Conservation (phyloP, 2,888 invertebrate species). For the Leucania comma region DNA sequence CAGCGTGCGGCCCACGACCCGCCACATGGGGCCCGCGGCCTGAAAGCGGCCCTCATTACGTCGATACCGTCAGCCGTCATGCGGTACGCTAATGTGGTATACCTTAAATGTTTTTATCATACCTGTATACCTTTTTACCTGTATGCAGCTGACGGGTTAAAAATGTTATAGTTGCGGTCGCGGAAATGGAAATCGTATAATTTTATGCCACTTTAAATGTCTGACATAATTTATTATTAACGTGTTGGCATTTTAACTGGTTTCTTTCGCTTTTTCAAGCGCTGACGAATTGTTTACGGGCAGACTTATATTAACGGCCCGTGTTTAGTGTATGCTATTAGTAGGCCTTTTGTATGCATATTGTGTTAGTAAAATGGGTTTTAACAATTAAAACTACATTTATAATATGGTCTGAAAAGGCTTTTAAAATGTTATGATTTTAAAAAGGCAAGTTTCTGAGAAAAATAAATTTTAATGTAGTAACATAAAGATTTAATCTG, state of each 20-base stretch:
- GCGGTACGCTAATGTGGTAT: slow-evolving; percentile 56
- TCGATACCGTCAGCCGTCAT: slow-evolving; percentile 52
- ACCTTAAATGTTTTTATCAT: slow-evolving; percentile 58
- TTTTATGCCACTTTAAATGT: slow-evolving; percentile 50
- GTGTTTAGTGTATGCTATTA: slow-evolving; percentile 21
- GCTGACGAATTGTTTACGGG: slow-evolving; percentile 47
- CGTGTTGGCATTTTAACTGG: slow-evolving; percentile 44
- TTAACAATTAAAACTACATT: slow-evolving; percentile 2
- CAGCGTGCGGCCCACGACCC: slow-evolving; percentile 20
- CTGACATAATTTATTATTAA: slow-evolving; percentile 53
- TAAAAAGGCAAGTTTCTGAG: neutral
- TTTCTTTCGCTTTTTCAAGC: slow-evolving; percentile 44
- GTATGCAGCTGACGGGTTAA: slow-evolving; percentile 42
- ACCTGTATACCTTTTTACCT: slow-evolving; percentile 40
- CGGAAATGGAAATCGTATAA: slow-evolving; percentile 50
- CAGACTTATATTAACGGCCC: slow-evolving; percentile 16
- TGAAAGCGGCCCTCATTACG: slow-evolving; percentile 51
- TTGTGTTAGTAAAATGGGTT: slow-evolving; percentile 1
- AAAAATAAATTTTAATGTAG: too few relatives aligned
- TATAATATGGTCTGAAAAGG: neutral
- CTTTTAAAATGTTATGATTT: neutral
- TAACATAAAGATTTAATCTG: too few relatives aligned
- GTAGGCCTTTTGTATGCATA: slow-evolving; percentile 1
- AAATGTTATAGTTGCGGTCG: slow-evolving; percentile 47
- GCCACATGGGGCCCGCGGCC: slow-evolving; percentile 20